phyloP scores from a whole-genome alignment of 2,888 invertebrate genomes.

The Spisula solida region DNA sequence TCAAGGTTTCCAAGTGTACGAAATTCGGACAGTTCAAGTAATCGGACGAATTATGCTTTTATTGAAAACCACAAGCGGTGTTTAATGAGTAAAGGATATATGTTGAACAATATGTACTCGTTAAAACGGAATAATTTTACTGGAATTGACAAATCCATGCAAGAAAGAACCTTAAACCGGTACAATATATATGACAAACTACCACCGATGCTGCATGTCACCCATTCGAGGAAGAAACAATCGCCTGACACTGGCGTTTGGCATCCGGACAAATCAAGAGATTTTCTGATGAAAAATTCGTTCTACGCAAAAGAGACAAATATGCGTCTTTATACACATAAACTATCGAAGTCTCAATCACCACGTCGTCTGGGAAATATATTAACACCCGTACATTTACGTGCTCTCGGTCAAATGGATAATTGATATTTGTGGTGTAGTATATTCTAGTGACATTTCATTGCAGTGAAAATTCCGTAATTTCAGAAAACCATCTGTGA shows the following conservation, averaged over 20 bases:
- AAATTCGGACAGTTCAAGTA: not conserved
- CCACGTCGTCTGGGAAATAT: not conserved
- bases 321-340: not conserved
- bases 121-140: not conserved
- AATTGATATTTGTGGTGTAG: not conserved
- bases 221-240: not conserved
- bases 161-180: not conserved
- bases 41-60: not conserved
- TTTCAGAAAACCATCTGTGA: not conserved
- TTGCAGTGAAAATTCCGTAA: not conserved
- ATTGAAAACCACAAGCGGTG: not conserved
- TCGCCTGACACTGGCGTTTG: not conserved
- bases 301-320: not conserved
- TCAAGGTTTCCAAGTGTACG: not conserved
- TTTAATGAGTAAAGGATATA: not conserved
- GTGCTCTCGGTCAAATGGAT: constrained; percentile 19
- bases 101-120: not conserved
- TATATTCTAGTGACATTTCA: not conserved
- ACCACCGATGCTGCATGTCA: not conserved
- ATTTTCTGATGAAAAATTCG: not conserved
- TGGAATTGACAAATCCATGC: not conserved
- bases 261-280: constrained; percentile 10
- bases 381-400: not conserved
- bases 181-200: not conserved
- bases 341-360: not conserved